Evolutionary conservation across 1,140 invertebrate species (phyloP), one percentile per base, ranked within the genome.

Genomic region (Conopomorpha cramerella): DNA sequence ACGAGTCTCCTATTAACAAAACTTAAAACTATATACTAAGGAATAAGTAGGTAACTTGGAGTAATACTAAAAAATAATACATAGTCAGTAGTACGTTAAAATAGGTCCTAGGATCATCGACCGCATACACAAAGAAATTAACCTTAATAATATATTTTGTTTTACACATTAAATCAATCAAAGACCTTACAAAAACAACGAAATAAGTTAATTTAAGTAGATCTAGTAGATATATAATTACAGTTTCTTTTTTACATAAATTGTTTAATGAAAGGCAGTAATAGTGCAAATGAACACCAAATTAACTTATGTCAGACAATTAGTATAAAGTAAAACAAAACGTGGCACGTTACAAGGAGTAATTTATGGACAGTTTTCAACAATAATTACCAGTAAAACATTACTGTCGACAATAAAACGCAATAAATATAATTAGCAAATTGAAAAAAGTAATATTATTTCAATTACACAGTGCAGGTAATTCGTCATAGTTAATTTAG

Each of bases 21-120:
- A 36, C 25, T 27, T 38, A 38, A 47, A 43, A 38, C 45, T 51
- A 55, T 43, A 40, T 49, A 45, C 41, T 46, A 43, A 39, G 51
- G 59, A 7, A 29, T 29, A 43, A 41, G 25, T 54, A 50, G 48
- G 49, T 60, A 57, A 63, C 55, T 57, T 49, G 44, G 48, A 42
- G 49, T 45, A 41, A 32, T 34, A 43, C 36, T 36, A 32, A 35
- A 41, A 37, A 30, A 43, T 39, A 37, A 14, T 36, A 23, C 32
- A 19, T 6, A 6, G 19, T 23, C 19, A 23, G 19, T 23, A 23
- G 19, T 4, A 23, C 4, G 10, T 10, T 29, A 7, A 29, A 29
- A 29, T 29, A 11, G 6, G 6, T 29, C 11, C 4, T 7, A 29
- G 11, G 3, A 29, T 29, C 28, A 11, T 29, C 28, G n/a, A n/a